These are phyloP conservation scores for Nesogale talazaci DNA, from an alignment of 2,113 vertebrate genomes.

Conservation along the genomic window DNA sequence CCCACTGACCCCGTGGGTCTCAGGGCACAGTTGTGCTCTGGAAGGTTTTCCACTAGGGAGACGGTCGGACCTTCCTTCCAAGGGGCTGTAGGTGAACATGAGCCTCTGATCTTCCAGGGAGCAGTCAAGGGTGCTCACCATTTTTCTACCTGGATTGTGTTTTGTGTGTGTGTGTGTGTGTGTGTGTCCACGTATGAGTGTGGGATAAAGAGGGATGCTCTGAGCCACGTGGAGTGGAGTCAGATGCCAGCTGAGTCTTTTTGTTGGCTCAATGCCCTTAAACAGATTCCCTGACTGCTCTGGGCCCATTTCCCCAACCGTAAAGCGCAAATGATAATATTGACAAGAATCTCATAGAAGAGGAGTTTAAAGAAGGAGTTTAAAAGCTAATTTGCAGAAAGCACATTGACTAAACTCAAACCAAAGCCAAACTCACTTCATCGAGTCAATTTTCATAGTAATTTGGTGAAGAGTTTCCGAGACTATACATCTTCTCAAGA, in stretches of 20 bases:
- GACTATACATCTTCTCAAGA: no score
- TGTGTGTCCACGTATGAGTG: neutral
- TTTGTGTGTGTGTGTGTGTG: neutral
- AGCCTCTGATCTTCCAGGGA: neutral
- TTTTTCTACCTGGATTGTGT: no score
- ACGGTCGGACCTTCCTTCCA: neutral
- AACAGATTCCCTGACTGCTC: neutral
- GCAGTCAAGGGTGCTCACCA: neutral
- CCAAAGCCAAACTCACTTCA: no score
- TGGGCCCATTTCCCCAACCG: neutral
- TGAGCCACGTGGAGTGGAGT: neutral
- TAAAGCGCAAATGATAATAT: neutral
- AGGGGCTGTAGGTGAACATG: neutral
- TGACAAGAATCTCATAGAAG: neutral
- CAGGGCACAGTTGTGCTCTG: neutral
- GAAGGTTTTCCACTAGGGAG: neutral
- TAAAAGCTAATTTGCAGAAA: neutral
- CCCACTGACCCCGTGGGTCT: neutral
- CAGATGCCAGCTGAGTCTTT: neutral
- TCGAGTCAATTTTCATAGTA: no score
- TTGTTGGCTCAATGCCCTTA: neutral
- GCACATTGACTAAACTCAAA: neutral
- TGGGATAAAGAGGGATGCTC: neutral
- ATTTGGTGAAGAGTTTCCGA: no score
- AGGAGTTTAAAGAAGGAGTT: neutral